Base-by-base conservation (phyloP, 2,113 vertebrate genomes). In the Antigone vipio region DNA sequence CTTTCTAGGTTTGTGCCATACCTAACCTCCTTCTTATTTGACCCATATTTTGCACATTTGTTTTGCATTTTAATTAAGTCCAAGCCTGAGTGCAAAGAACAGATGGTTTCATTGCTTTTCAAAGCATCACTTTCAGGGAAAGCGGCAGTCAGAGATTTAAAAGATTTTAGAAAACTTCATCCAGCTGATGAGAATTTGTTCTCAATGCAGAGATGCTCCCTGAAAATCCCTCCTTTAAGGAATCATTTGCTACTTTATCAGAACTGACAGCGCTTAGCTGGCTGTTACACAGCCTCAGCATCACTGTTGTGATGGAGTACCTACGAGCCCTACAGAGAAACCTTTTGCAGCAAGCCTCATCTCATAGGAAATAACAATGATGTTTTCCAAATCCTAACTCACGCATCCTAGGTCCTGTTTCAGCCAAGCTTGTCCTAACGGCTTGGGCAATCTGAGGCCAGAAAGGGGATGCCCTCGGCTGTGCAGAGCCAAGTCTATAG, bases 41-140 rank as follows among this genome's bases (percentile, higher is more conserved):
- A 55, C 8, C 35, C 16, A 8, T 32, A 29, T 24, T 75, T 95
- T 97, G 66, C 96, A 95, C 82, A 75, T 64, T 96, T 80, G 67
- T 84, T 97, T 69, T 95, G 88, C 88, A 87, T 97, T 95, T 97
- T 83, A 89, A 96, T 85, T 88, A 88, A 91, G 91, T 32, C 94
- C 89, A 96, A 96, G 85, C 85, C 88, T 78, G 64, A 97, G 72
- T 92, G 85, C 72, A 88, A 95, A 80, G 73, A 73, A 89, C 88
- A 95, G 73, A 66, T 79, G 67, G 50, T n/a, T 96, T 86, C 78
- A 68, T 71, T 86, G 76, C 27, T 93, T 92, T 77, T 83, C 77
- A 82, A 40, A 69, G 94, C 73, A 89, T 63, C 90, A 40, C 93
- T 93, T 49, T 78, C 68, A 93, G 71, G 64, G 42, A 89, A 96